phyloP scores from a whole-genome alignment of 2,113 vertebrate species.

The Oryzias celebensis region DNA sequence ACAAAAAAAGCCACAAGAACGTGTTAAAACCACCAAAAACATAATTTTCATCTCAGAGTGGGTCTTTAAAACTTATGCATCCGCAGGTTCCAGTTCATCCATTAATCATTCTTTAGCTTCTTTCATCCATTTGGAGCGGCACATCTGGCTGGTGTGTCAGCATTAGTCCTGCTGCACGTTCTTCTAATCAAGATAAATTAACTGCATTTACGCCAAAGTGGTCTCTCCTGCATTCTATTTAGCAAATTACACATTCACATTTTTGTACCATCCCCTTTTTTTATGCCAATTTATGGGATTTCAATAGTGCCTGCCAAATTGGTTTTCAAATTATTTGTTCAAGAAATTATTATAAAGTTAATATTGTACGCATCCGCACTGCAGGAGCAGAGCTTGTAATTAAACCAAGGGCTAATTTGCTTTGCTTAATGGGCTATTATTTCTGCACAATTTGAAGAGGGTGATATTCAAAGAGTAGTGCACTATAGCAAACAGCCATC shows the following conservation, averaged over 20 bases:
- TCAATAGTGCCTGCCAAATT: conserved; percentile 45
- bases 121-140: conserved; percentile 19
- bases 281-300: conserved; percentile 56
- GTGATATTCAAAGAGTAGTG: conserved; percentile 73
- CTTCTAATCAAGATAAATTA: conserved; percentile 63
- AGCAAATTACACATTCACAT: conserved; percentile 64
- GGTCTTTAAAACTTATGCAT: no score
- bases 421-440: conserved; percentile 77
- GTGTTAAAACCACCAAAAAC: neutral
- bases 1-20: neutral
- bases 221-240: conserved; percentile 63
- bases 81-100: conserved; percentile 2
- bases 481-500: conserved; percentile 51
- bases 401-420: conserved; percentile 76
- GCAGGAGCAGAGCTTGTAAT: conserved; percentile 70
- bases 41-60: neutral
- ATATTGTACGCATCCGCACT: conserved; percentile 63
- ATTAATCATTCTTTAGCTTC: conserved; percentile 29
- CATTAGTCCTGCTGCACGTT: conserved; percentile 28
- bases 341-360: conserved; percentile 72
- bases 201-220: conserved; percentile 50
- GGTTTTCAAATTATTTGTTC: conserved; percentile 74
- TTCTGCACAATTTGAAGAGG: conserved; percentile 76
- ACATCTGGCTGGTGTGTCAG: conserved; percentile 44
- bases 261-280: conserved; percentile 47